Percentiles rank a stretch among this genome's conserved stretches.
Evolutionary conservation across 2,113 vertebrate species (phyloP).

Genomic region (Corydoras sp.): DNA sequence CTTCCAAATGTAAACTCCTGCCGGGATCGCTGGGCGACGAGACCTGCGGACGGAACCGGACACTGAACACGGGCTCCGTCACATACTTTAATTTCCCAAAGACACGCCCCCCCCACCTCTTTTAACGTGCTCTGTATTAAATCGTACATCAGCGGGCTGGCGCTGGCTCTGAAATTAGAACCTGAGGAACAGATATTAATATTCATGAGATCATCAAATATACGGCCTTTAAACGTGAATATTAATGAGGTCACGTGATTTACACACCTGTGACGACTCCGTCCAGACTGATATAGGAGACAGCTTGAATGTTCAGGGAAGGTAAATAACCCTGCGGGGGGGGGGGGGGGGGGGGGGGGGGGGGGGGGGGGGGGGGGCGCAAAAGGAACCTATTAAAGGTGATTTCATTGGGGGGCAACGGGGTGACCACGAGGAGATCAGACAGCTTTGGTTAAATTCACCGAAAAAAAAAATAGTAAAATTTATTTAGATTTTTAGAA

Average conservation of each 20-base stretch:
- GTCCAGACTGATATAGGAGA: slow-evolving; percentile 85
- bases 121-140: slow-evolving; percentile 66
- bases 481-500: too few species aligned
- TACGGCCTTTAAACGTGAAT: neutral
- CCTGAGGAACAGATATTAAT: slow-evolving; percentile 57
- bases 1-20: slow-evolving; percentile 36
- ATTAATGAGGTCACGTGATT: neutral
- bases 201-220: neutral
- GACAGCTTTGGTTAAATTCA: too few species aligned
- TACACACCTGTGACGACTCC: slow-evolving; percentile 75
- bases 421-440: too few species aligned
- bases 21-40: neutral
- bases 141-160: slow-evolving; percentile 75
- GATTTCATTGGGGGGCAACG: too few species aligned
- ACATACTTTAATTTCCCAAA: neutral
- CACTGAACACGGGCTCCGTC: neutral
- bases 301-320: slow-evolving; percentile 79
- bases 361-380: too few species aligned
- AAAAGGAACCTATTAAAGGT: too few species aligned
- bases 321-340: slow-evolving; percentile 76
- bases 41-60: slow-evolving; percentile 59
- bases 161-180: slow-evolving; percentile 67
- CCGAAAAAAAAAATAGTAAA: too few species aligned
- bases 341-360: too few species aligned
- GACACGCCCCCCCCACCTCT: slow-evolving; percentile 62